Percentiles rank a stretch among this genome's conserved stretches.
phyloP scores from a whole-genome alignment of 1,140 invertebrate species.

The Ceratina japonica region DNA sequence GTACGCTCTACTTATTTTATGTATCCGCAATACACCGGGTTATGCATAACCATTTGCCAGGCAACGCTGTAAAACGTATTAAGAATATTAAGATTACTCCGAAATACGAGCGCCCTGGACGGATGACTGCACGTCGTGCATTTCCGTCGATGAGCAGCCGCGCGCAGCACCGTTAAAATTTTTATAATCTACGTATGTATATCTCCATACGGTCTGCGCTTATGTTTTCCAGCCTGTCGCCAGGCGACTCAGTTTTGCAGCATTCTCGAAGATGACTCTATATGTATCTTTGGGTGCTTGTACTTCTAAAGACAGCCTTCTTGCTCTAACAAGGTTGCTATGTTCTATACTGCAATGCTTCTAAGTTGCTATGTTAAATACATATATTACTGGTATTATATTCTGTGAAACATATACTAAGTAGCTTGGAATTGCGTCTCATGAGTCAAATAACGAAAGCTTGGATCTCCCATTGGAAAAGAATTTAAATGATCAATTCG shows the following conservation, averaged over 20 bases:
- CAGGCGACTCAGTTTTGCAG: slow-evolving; percentile 16
- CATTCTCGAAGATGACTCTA: background rate
- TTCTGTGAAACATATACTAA: no score
- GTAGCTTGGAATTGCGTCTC: no score
- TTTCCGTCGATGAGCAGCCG: slow-evolving; percentile 41
- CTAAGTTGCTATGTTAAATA: background rate
- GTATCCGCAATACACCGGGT: slow-evolving; percentile 62
- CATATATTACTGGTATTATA: background rate
- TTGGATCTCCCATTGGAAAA: no score
- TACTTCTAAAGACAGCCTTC: background rate
- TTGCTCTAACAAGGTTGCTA: background rate
- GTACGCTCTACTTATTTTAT: slow-evolving; percentile 64
- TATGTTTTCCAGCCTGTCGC: slow-evolving; percentile 24
- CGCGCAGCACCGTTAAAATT: slow-evolving; percentile 32
- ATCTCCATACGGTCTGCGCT: slow-evolving; percentile 11
- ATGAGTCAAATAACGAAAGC: no score
- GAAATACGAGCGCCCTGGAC: slow-evolving; percentile 37
- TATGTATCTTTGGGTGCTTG: slow-evolving; percentile 30
- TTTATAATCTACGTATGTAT: slow-evolving; percentile 25
- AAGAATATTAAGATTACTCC: slow-evolving; percentile 54
- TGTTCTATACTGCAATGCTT: background rate
- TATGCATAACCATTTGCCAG: slow-evolving; percentile 62
- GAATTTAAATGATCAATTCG: no score
- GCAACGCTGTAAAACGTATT: slow-evolving; percentile 52
- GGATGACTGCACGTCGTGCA: slow-evolving; percentile 13